A percentile compares a stretch with the other conserved stretches of the same genome.
Evolutionary conservation across 2,113 vertebrate species (phyloP).

Genomic region (Ceuthmochares aereus): DNA sequence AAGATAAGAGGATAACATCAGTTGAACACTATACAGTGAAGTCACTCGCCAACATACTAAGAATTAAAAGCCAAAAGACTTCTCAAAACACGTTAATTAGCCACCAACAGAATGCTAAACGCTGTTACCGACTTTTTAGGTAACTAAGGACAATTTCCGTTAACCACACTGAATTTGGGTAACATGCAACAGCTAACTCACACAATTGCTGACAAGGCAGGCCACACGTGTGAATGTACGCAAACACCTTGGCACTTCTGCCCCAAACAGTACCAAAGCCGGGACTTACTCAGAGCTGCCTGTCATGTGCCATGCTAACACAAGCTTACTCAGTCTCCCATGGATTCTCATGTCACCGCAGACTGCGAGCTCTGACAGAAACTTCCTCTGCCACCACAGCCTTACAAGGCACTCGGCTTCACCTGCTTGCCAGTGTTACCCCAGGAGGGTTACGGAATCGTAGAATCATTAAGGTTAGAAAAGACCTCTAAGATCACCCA

Average conservation of each 20-base stretch:
- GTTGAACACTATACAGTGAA: fast-evolving
- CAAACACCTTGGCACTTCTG: not conserved
- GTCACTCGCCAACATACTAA: not conserved
- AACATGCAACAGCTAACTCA: fast-evolving
- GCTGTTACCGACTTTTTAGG: fast-evolving
- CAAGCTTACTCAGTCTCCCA: not conserved
- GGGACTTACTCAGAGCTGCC: not conserved
- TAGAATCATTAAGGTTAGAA: too few species aligned
- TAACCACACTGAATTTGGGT: fast-evolving
- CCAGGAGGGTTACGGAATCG: too few species aligned
- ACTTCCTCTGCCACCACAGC: not conserved
- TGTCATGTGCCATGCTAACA: too few species aligned
- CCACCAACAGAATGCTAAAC: fast-evolving
- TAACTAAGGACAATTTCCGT: too few species aligned
- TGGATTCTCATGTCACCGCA: not conserved
- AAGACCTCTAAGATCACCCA: too few species aligned
- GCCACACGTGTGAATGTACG: not conserved
- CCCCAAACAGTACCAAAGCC: not conserved
- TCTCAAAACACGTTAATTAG: fast-evolving
- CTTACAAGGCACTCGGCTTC: too few species aligned
- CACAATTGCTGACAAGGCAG: not conserved
- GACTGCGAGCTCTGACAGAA: too few species aligned
- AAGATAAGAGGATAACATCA: too few species aligned
- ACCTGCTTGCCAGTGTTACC: too few species aligned
- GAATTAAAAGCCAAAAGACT: not conserved